Evolutionary conservation across 2,888 invertebrate species (phyloP).

Genomic region (Aphrophora alni): DNA sequence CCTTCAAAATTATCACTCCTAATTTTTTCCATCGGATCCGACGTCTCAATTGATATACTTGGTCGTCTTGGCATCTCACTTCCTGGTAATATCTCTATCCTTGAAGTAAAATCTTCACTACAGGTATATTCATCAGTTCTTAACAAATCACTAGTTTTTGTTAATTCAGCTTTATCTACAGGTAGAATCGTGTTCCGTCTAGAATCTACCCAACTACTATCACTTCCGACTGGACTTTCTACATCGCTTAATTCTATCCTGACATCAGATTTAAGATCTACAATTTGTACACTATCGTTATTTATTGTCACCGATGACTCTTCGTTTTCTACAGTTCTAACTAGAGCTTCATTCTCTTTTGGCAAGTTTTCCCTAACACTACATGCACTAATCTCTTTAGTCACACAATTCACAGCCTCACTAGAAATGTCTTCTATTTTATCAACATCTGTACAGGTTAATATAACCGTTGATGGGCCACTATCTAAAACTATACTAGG

Average conservation of each 20-base stretch:
- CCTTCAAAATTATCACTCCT: slow-evolving; percentile 40
- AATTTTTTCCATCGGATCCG: slow-evolving; percentile 41
- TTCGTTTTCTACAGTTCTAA: slow-evolving; percentile 33
- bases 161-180: slow-evolving; percentile 39
- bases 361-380: background rate
- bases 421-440: background rate
- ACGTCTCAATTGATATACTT: slow-evolving; percentile 51
- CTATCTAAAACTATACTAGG: slow-evolving; percentile 1
- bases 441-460: background rate
- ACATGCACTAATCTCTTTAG: background rate
- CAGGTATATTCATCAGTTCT: background rate
- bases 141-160: background rate
- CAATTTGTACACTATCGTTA: slow-evolving; percentile 37
- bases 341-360: slow-evolving; percentile 28
- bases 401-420: background rate
- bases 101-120: slow-evolving; percentile 43
- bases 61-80: slow-evolving; percentile 50
- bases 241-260: slow-evolving; percentile 57
- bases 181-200: slow-evolving; percentile 51
- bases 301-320: slow-evolving; percentile 43
- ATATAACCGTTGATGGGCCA: background rate
- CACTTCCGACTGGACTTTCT: slow-evolving; percentile 62
- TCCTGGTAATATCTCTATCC: slow-evolving; percentile 49
- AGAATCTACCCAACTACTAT: slow-evolving; percentile 61
- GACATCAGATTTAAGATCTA: slow-evolving; percentile 42